Evolutionary conservation across 2,113 vertebrate genomes (phyloP), one percentile per base, ranked within the genome.

Genomic region (Gambusia affinis): DNA sequence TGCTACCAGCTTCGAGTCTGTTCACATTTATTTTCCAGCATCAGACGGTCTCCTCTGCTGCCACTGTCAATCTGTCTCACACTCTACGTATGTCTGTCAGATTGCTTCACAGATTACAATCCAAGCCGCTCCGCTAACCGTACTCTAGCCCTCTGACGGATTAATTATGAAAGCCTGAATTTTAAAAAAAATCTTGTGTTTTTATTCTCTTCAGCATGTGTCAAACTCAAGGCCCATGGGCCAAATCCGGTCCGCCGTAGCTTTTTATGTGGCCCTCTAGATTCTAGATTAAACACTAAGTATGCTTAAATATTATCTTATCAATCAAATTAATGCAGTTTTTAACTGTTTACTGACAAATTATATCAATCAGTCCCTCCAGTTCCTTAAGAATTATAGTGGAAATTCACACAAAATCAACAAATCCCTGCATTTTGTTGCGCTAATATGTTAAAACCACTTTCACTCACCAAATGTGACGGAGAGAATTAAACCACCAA

Each of bases 381-480:
- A 37, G 35, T 37, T 37, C 12, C 10, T 37, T 37, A 11, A 37
- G 2, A 35, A 8, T 35, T 8, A 35, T 37, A 12, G 35, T 37
- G 2, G 35, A 37, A 37, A 37, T 37, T 37, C 35, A 37, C 35
- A 37, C 35, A 37, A 37, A 37, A 37, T 37, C 35, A 37, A 37
- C 35, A 37, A 37, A 11, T 11, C 2, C 35, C 35, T 37, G 35
- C 35, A 37, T 10, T 11, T 37, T 11, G 10, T 37, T 3, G 35
- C 2, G 35, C 35, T 37, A 37, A 35, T 35, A 35, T 24, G 37
- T 60, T 71, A 80, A 85, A 75, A 44, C 33, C 3, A 64, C 31
- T 44, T 71, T 79, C 64, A 79, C 30, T 74, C 73, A 79, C 57
- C 29, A 1, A 63, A 85, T 3, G 27, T 28, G 29, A 30, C 3